A percentile compares a stretch with the other conserved stretches of the same genome.
phyloP scores from a whole-genome alignment of 2,888 invertebrate species.

The Platypus cylindrus region DNA sequence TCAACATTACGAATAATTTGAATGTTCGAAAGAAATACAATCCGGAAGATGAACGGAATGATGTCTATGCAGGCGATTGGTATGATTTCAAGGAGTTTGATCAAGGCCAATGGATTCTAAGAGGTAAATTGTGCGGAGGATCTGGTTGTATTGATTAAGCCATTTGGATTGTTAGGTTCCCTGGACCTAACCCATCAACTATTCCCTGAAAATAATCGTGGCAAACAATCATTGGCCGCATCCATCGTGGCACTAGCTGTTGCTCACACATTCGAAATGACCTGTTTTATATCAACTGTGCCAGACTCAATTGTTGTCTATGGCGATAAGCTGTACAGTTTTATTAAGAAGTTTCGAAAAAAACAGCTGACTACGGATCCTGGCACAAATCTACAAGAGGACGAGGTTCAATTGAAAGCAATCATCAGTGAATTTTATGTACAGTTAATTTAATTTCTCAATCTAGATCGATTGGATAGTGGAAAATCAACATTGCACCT shows the following conservation, averaged over 20 bases:
- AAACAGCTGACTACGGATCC: conserved; percentile 20
- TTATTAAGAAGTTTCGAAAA: conserved; percentile 29
- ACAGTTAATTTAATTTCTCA: background rate
- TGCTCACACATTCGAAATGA: conserved; percentile 42
- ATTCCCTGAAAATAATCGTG: conserved; percentile 29
- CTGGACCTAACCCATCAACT: conserved; percentile 23
- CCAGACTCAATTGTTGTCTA: conserved; percentile 49
- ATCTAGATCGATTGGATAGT: conserved; percentile 22
- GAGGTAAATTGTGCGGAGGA: conserved; percentile 23
- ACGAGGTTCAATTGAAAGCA: conserved; percentile 18
- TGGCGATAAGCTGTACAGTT: conserved; percentile 47
- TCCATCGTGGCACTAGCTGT: conserved; percentile 46
- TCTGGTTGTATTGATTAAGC: no score
- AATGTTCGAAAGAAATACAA: conserved; percentile 23
- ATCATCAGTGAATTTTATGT: background rate
- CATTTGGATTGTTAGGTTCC: conserved; percentile 20
- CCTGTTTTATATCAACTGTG: conserved; percentile 43
- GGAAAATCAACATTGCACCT: conserved; percentile 20
- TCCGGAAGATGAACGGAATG: conserved; percentile 19
- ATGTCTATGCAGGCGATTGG: conserved; percentile 29
- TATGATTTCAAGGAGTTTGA: conserved; percentile 31
- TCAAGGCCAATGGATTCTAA: conserved; percentile 31
- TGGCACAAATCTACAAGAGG: conserved; percentile 20
- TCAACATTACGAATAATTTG: conserved; percentile 24
- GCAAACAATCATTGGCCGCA: conserved; percentile 42